Evolutionary conservation across 2,113 vertebrate species (phyloP), one percentile per base, ranked within the genome.

Genomic region (Petrocephalus zakoni): DNA sequence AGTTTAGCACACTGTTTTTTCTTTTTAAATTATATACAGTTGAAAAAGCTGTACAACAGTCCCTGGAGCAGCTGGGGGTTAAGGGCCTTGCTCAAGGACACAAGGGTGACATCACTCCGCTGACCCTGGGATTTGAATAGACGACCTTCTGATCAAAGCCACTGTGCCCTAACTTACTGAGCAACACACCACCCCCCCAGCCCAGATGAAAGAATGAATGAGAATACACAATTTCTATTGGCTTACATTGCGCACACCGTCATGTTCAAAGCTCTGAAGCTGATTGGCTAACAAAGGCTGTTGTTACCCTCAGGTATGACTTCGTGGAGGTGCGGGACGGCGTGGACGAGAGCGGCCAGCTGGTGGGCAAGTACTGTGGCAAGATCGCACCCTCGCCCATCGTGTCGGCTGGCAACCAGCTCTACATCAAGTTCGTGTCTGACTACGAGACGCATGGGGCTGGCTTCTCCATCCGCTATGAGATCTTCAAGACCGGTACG

Each of bases 391-490:
- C 98, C 19, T 96, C 97, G 87, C 96, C 98, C 0, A 93, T 99
- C 19, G 95, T 99, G 91, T 99, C 98, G 90, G 96, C 97, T 0
- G 97, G 97, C 88, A 97, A 97, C 46, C 96, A 97, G 92, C 97
- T 99, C 88, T 98, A 97, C 93, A 98, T 99, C 94, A 98, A 97
- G 94, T 99, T 99, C 91, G 98, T 99, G 92, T 99, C 98, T 0
- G 98, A 99, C 94, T 99, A 99, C 37, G 98, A 99, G 95, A 99
- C 98, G 0, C 98, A 99, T 0, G 98, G 98, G 85, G 98, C 98
- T 15, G 98, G 98, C 90, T 99, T 99, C 95, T 99, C 98, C 91
- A 99, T 99, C 92, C 97, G 98, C 89, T 99, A 99, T 0, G 98
- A 99, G 95, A 94, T 99, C 95, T 99, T 97, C 93, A 99, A 99